Percentiles rank a stretch among this genome's conserved stretches.
Evolutionary conservation across 1,140 invertebrate genomes (phyloP).

Genomic region (Drosophila pectinifera): DNA sequence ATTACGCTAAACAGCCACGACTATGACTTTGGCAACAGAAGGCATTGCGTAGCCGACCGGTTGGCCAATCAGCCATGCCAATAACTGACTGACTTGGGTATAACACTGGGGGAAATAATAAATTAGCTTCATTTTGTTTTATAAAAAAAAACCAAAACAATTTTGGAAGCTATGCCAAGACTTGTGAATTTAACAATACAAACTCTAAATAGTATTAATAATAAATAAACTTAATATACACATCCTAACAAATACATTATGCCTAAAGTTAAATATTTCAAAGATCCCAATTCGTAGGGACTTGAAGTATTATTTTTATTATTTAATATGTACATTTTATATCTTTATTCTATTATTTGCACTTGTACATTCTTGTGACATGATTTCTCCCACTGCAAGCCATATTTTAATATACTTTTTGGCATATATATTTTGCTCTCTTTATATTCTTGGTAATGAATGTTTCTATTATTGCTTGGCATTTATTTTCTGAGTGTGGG

Average conservation of each 20-base stretch:
- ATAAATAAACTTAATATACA: no score
- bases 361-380: no score
- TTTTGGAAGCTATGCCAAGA: not conserved
- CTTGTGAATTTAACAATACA: not conserved
- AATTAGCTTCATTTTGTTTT: not conserved
- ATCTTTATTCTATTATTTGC: no score
- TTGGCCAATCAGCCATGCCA: constrained; percentile 62
- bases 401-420: no score
- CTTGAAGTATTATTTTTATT: not conserved
- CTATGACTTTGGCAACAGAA: constrained; percentile 41
- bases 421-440: no score
- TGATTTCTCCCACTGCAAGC: no score
- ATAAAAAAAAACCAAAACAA: not conserved
- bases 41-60: constrained; percentile 49
- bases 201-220: no score
- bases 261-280: not conserved
- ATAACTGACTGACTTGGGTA: constrained; percentile 36
- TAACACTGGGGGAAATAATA: constrained; percentile 2
- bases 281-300: not conserved
- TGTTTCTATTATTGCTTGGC: accelerated
- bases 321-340: no score
- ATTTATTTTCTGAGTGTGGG: constrained; percentile 12
- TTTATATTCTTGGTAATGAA: no score
- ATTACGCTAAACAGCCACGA: constrained; percentile 68
- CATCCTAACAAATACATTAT: not conserved